Evolutionary conservation across 2,797 vertebrate genomes (phyloP), one percentile per base, ranked within the genome.

Genomic region (Selene dorsalis): DNA sequence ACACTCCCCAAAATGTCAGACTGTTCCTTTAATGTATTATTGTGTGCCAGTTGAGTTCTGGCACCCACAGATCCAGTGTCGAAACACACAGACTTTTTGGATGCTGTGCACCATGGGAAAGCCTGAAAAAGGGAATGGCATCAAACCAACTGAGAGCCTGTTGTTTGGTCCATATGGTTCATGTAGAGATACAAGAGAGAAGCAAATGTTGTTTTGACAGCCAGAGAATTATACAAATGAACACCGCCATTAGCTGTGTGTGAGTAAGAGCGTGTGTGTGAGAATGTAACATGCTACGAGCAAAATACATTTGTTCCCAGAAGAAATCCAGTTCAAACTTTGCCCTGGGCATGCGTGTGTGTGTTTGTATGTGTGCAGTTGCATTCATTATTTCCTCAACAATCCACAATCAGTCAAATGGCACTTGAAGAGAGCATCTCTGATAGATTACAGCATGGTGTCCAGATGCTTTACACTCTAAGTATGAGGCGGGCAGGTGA

Each of bases 111-210:
- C 35, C 20, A n/a, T 43, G 61, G 76, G 61, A 83, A 26, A 58
- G 59, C 43, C 35, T 50, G 53, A 52, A 60, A 59, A 80, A 82
- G 73, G 60, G 57, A 83, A 79, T 80, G 80, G 67, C 73, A 80
- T 83, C 16, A 72, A 61, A 71, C 11, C 60, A 77, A 63, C 30
- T 39, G 52, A 77, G 28, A 53, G 50, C 66, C 63, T 32, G 43
- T 61, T 78, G 75, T 80, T 63, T 56, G 17, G 30, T 64, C 70
- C 58, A 53, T 55, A 52, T 63, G 59, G 47, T 55, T 50, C 43
- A 35, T 61, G 0, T 13, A 28, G 32, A 66, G 58, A 4, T 6
- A 68, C 30, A 39, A 67, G 69, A 74, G 73, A 69, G 39, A 60
- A 65, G 39, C 66, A 56, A 67, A 74, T 24, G 57, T 52, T 48